Evolutionary conservation across 2,113 vertebrate species (phyloP).

Genomic region (Odocoileus virginianus): DNA sequence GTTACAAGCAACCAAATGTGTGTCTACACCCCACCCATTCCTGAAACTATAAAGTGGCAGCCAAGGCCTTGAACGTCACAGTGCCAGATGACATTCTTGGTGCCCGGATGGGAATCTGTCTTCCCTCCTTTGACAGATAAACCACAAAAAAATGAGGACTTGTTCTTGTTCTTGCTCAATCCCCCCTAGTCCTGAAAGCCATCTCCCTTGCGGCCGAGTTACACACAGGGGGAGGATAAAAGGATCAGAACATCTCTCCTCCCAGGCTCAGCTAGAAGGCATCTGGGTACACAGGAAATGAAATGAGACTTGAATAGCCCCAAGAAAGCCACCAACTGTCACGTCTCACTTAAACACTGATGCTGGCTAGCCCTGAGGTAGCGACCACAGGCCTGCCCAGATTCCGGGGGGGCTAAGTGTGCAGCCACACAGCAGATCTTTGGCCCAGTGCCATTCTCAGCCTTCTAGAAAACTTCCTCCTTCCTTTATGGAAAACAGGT

Average conservation of each 20-base stretch:
- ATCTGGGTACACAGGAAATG: background rate
- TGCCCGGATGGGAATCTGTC: background rate
- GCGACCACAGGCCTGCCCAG: constrained; percentile 26
- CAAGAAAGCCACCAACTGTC: background rate
- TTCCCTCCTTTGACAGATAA: constrained; percentile 28
- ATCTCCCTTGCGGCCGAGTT: background rate
- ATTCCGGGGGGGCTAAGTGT: constrained; percentile 51
- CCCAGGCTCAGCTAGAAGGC: background rate
- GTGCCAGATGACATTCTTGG: constrained; percentile 25
- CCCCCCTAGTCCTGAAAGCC: background rate
- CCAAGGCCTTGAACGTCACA: background rate
- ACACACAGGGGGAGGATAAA: background rate
- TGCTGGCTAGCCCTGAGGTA: background rate
- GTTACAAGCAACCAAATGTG: background rate
- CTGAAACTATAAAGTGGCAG: background rate
- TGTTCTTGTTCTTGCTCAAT: background rate
- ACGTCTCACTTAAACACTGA: background rate
- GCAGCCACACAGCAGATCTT: constrained; percentile 69
- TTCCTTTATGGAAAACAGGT: constrained; percentile 69
- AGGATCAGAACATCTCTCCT: background rate
- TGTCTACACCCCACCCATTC: background rate
- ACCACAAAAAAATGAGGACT: constrained; percentile 16
- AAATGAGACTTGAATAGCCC: background rate
- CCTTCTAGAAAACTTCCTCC: constrained; percentile 61
- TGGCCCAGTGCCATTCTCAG: constrained; percentile 41